Evolutionary conservation across 2,888 invertebrate species (phyloP).

Genomic region (Spatulosminthurus flaviceps): DNA sequence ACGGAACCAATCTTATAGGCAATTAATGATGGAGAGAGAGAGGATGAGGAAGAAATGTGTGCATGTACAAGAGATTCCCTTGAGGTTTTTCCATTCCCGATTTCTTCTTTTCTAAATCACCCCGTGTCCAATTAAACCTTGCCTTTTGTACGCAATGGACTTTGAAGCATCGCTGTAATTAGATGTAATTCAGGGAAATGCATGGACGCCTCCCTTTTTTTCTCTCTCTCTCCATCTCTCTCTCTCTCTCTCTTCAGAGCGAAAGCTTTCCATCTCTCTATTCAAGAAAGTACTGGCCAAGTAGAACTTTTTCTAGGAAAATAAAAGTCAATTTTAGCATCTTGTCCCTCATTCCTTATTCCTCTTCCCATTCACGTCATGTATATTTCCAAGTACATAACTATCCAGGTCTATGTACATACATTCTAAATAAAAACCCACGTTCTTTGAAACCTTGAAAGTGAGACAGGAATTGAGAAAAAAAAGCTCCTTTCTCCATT

Average conservation of each 20-base stretch:
- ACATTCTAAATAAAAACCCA: too few species aligned
- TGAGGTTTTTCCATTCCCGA: background rate
- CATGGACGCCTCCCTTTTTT: constrained; percentile 19
- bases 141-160: constrained; percentile 21
- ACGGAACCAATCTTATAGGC: too few species aligned
- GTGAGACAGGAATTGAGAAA: too few species aligned
- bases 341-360: background rate
- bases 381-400: too few species aligned
- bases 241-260: too few species aligned
- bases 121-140: constrained; percentile 35
- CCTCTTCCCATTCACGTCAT: too few species aligned
- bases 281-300: background rate
- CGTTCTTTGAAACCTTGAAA: too few species aligned
- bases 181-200: constrained; percentile 22
- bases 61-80: background rate
- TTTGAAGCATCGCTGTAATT: constrained; percentile 34
- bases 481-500: too few species aligned
- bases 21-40: too few species aligned
- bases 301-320: background rate
- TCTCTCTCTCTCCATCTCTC: too few species aligned
- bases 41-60: constrained; percentile 18
- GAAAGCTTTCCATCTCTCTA: background rate
- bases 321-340: constrained; percentile 1
- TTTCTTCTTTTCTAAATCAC: constrained; percentile 28
- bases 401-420: too few species aligned